Conservation (phyloP, 1,140 invertebrate species). For the Zaprionus inermis region DNA sequence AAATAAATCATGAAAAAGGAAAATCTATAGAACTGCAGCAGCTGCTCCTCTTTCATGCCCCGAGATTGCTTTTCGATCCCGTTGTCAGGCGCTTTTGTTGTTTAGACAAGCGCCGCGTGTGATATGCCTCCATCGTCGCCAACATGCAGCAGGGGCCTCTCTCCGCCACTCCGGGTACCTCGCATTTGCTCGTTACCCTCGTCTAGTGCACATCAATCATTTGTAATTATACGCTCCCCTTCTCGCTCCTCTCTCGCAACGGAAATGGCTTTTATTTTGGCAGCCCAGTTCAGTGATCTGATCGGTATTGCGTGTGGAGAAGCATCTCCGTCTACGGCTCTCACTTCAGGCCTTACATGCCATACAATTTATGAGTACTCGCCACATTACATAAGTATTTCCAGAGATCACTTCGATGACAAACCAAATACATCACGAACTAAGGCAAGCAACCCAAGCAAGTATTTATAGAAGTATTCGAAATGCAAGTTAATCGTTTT, state of each 20-base stretch:
- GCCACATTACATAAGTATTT: slow-evolving; percentile 28
- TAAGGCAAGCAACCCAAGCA: background rate
- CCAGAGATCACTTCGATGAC: slow-evolving; percentile 7
- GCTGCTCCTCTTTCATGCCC: slow-evolving; percentile 37
- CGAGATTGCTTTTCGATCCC: slow-evolving; percentile 13
- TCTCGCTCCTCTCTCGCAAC: slow-evolving; percentile 44
- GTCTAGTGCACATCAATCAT: slow-evolving; percentile 71
- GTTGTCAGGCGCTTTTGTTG: slow-evolving; percentile 41
- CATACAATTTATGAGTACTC: slow-evolving; percentile 56
- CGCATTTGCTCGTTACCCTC: slow-evolving; percentile 12
- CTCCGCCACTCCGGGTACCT: background rate
- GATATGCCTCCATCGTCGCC: slow-evolving; percentile 63
- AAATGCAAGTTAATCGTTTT: background rate
- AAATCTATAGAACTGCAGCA: slow-evolving; percentile 34
- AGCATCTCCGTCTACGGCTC: slow-evolving; percentile 11
- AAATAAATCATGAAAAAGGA: slow-evolving; percentile 52
- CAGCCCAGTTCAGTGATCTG: slow-evolving; percentile 66
- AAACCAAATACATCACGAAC: background rate
- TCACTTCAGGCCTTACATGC: slow-evolving; percentile 31
- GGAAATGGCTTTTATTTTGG: slow-evolving; percentile 67
- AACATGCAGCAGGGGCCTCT: slow-evolving; percentile 10
- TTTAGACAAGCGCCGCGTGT: slow-evolving; percentile 69
- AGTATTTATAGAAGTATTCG: background rate
- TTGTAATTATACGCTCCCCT: slow-evolving; percentile 66
- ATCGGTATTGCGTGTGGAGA: slow-evolving; percentile 41